These are phyloP conservation scores for Limnephilus rhombicus DNA, from an alignment of 2,888 invertebrate genomes.

Conservation along the genomic window DNA sequence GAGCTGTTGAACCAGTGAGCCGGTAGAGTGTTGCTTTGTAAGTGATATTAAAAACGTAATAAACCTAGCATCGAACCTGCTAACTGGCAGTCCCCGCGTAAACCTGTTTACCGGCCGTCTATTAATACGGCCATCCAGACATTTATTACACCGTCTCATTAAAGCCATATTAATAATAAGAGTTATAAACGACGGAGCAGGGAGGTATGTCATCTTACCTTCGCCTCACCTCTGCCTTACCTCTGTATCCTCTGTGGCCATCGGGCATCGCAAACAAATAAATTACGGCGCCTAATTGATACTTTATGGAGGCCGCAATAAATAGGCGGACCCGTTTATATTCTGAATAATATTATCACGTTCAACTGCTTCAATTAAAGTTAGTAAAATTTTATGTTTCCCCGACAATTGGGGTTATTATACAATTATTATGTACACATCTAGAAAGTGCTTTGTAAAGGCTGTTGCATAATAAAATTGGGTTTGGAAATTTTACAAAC, in stretches of 20 bases:
- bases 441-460: background rate
- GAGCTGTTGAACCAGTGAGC: background rate
- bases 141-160: conserved; percentile 64
- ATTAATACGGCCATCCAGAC: conserved; percentile 58
- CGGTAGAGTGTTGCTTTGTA: background rate
- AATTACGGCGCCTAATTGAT: conserved; percentile 32
- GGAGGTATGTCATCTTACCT: background rate
- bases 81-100: background rate
- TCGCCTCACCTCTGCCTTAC: background rate
- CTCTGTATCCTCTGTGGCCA: background rate
- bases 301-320: conserved; percentile 6
- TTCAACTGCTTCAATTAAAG: background rate
- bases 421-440: background rate
- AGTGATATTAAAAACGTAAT: conserved; percentile 3
- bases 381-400: background rate
- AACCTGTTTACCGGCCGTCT: conserved; percentile 43
- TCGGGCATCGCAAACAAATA: conserved; percentile 27
- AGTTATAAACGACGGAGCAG: conserved; percentile 56
- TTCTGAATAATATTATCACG: background rate
- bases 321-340: background rate
- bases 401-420: background rate
- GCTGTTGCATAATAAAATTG: background rate
- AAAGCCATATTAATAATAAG: conserved; percentile 60
- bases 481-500: background rate
- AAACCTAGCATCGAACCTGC: background rate